Evolutionary conservation across 1,140 invertebrate species (phyloP).

Genomic region (Drepana arcuata): DNA sequence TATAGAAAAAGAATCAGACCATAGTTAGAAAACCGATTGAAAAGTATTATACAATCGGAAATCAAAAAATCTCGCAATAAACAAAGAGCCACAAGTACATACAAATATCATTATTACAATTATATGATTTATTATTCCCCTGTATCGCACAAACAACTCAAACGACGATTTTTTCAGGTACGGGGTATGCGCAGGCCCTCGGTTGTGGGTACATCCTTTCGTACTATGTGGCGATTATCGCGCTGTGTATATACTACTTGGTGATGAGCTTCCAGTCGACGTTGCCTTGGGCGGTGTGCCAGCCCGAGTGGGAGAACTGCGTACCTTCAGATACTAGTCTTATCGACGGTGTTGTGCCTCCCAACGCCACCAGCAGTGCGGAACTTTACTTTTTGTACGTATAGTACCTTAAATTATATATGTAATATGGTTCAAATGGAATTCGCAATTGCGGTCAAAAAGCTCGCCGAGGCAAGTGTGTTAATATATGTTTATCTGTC

Average conservation of each 20-base stretch:
- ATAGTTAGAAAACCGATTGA: too few relatives aligned
- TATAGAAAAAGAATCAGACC: too few relatives aligned
- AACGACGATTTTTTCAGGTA: slow-evolving; percentile 71
- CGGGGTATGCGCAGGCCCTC: slow-evolving; percentile 85
- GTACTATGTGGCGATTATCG: slow-evolving; percentile 88
- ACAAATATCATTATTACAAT: too few relatives aligned
- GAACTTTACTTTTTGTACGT: slow-evolving; percentile 50
- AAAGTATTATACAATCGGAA: too few relatives aligned
- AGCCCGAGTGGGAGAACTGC: slow-evolving; percentile 72
- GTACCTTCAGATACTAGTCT: slow-evolving; percentile 30
- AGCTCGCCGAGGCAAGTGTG: too few relatives aligned
- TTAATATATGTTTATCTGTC: too few relatives aligned
- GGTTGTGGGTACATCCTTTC: slow-evolving; percentile 79
- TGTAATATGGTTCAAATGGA: too few relatives aligned
- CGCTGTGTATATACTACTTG: slow-evolving; percentile 83
- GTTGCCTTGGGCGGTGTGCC: slow-evolving; percentile 79
- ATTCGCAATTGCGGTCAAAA: too few relatives aligned
- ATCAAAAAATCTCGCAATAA: too few relatives aligned
- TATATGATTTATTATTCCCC: too few relatives aligned
- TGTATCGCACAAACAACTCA: too few relatives aligned
- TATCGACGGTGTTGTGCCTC: slow-evolving; percentile 2
- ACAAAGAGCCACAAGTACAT: too few relatives aligned
- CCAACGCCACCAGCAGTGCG: slow-evolving; percentile 47
- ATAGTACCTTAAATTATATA: neutral
- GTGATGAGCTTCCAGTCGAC: slow-evolving; percentile 75